phyloP scores from a whole-genome alignment of 2,888 invertebrate genomes.

The Xiphydria camelus region DNA sequence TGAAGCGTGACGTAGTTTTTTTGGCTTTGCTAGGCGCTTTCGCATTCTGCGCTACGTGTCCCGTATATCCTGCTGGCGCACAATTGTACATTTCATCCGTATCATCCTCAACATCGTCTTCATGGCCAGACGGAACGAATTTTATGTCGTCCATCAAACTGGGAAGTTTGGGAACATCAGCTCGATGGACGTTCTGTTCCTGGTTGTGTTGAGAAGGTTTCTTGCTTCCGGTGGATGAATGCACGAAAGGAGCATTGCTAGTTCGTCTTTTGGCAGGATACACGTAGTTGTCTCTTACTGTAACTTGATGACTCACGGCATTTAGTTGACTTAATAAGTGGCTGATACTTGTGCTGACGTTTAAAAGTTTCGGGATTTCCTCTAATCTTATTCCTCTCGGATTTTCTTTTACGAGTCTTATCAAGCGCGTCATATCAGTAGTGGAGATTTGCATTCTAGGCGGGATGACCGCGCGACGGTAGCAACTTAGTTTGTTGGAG shows the following conservation, averaged over 20 bases:
- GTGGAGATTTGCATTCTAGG: no score
- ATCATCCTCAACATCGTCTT: neutral
- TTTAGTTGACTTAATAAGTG: conserved; percentile 29
- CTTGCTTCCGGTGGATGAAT: no score
- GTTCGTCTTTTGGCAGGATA: conserved; percentile 12
- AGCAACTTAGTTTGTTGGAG: neutral
- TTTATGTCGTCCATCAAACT: no score
- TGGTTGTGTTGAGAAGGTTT: neutral
- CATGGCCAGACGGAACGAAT: conserved; percentile 2
- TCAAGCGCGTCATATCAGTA: conserved; percentile 10
- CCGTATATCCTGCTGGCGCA: neutral
- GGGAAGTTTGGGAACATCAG: no score
- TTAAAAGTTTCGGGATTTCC: conserved; percentile 3
- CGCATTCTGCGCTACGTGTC: neutral
- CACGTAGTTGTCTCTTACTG: conserved; percentile 6
- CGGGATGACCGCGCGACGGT: conserved; percentile 16
- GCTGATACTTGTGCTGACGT: conserved; percentile 11
- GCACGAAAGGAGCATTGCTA: neutral
- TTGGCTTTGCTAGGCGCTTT: neutral
- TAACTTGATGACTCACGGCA: conserved; percentile 24
- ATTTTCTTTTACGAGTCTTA: conserved; percentile 18
- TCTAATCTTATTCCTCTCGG: conserved; percentile 25
- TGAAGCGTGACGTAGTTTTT: neutral
- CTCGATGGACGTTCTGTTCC: neutral
- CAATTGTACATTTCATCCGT: neutral